These are phyloP conservation scores for Apus apus DNA, from an alignment of 2,113 vertebrate species.

Conservation along the genomic window DNA sequence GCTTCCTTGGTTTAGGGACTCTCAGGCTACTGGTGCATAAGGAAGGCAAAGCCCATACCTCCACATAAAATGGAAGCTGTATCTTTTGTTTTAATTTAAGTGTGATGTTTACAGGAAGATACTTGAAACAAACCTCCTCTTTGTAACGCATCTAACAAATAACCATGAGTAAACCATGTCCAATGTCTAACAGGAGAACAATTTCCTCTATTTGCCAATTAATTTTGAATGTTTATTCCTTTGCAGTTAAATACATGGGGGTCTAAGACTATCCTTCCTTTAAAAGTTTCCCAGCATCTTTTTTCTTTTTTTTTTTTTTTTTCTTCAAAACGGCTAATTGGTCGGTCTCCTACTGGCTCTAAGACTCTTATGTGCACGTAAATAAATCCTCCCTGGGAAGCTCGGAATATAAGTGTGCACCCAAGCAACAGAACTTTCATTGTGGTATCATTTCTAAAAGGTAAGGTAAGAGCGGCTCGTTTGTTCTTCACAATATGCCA, in stretches of 20 bases:
- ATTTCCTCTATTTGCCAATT: not conserved
- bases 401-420: not conserved
- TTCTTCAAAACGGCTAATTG: constrained; percentile 34
- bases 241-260: not conserved
- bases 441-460: constrained; percentile 46
- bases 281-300: constrained; percentile 45
- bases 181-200: constrained; percentile 19
- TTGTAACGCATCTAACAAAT: not conserved
- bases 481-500: constrained; percentile 26
- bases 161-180: not conserved
- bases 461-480: constrained; percentile 47
- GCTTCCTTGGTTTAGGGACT: constrained; percentile 27
- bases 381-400: constrained; percentile 60
- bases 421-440: constrained; percentile 65
- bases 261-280: not conserved
- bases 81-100: constrained; percentile 62
- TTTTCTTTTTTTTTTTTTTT: not conserved
- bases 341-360: constrained; percentile 15
- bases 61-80: constrained; percentile 66
- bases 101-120: constrained; percentile 48
- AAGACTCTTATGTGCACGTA: constrained; percentile 7
- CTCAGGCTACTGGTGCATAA: not conserved
- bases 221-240: not conserved
- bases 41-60: constrained; percentile 36
- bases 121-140: constrained; percentile 34